phyloP scores from a whole-genome alignment of 2,797 vertebrate species.

The Eremophila alpestris region DNA sequence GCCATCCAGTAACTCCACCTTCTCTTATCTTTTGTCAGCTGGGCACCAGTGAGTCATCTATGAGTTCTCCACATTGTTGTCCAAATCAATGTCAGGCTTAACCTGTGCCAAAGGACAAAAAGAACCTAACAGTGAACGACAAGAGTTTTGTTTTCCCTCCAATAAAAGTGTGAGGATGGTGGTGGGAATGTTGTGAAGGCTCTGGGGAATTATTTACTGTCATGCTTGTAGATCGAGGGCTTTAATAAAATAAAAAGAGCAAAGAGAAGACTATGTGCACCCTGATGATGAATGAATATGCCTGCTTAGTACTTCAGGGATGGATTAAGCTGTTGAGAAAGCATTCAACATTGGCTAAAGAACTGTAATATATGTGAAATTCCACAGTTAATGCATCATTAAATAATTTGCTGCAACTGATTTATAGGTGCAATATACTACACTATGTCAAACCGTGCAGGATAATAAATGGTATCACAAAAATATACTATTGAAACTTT shows the following conservation, averaged over 20 bases:
- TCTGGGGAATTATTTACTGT: slow-evolving; percentile 15
- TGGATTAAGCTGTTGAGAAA: slow-evolving; percentile 73
- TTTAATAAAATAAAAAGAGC: slow-evolving; percentile 66
- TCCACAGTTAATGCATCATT: slow-evolving; percentile 74
- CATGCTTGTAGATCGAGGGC: slow-evolving; percentile 7
- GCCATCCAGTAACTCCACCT: neutral
- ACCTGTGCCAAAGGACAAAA: neutral
- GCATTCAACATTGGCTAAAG: slow-evolving; percentile 59
- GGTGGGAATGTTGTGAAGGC: neutral
- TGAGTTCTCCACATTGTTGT: neutral
- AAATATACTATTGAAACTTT: slow-evolving; percentile 63
- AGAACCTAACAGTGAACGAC: neutral
- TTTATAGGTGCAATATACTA: slow-evolving; percentile 71
- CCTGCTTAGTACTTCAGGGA: slow-evolving; percentile 60
- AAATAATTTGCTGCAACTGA: slow-evolving; percentile 73
- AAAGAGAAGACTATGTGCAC: slow-evolving; percentile 23
- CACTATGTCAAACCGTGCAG: slow-evolving; percentile 51
- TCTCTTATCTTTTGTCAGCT: neutral
- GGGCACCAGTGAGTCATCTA: neutral
- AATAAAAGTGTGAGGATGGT: neutral
- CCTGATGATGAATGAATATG: slow-evolving; percentile 64
- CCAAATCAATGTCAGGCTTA: neutral
- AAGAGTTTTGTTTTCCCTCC: neutral
- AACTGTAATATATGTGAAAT: slow-evolving; percentile 68
- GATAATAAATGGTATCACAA: slow-evolving; percentile 70